These are phyloP conservation scores for Tetragonula clypearis DNA, from an alignment of 1,140 invertebrate genomes.

Conservation along the genomic window DNA sequence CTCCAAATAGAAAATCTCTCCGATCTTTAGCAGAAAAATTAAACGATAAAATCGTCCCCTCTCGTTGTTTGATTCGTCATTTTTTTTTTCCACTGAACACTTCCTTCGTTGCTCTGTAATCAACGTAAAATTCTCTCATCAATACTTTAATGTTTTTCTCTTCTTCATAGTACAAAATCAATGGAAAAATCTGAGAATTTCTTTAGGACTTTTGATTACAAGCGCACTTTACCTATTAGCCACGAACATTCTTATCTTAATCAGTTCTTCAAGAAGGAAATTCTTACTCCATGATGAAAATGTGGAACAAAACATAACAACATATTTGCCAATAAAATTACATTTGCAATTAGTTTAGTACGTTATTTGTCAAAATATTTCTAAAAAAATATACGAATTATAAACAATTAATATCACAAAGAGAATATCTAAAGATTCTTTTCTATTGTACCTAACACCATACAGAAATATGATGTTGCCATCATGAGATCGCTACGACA, in stretches of 20 bases:
- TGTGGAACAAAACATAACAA: too few relatives aligned
- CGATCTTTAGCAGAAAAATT: not conserved
- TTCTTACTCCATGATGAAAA: not conserved
- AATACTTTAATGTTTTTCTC: not conserved
- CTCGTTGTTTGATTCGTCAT: not conserved
- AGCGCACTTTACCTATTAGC: not conserved
- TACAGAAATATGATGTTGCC: not conserved
- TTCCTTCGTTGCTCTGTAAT: constrained; percentile 26
- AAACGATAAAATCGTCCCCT: not conserved
- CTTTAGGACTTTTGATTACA: not conserved
- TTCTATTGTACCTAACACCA: not conserved
- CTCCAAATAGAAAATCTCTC: not conserved
- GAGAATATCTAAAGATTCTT: not conserved
- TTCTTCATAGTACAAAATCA: too few relatives aligned
- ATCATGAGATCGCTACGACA: not conserved
- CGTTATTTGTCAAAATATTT: not conserved
- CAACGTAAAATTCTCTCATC: constrained; percentile 4
- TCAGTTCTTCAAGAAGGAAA: not conserved
- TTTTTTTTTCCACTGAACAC: not conserved
- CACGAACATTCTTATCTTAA: not conserved
- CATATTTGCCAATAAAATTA: too few relatives aligned
- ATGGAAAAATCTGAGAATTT: not conserved
- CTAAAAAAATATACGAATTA: too few relatives aligned
- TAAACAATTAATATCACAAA: not conserved
- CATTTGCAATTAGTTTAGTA: not conserved